Base-by-base conservation (phyloP, 2,113 vertebrate genomes). In the Solea senegalensis region DNA sequence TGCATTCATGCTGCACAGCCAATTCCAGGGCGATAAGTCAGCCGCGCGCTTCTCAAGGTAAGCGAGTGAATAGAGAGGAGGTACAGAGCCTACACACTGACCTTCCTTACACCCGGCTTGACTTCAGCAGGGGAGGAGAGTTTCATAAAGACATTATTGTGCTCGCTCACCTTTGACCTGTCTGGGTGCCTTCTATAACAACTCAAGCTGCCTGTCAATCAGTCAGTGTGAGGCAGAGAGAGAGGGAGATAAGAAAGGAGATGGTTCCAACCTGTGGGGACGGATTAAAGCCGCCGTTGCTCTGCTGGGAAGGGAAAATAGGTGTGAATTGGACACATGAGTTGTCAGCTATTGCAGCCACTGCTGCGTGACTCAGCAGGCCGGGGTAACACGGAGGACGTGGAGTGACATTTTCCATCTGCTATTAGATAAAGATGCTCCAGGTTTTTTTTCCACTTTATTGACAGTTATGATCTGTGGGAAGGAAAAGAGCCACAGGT, bases 71-170 rank as follows among this genome's bases (percentile, higher is more conserved):
- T 88, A 71, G 89, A 87, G 60, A 56, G 16, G 64, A 85, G 86
- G 70, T 57, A 73, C 79, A 53, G 65, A 81, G 82, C 51, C 69
- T 83, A 70, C 76, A 74, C 53, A 44, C 80, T 92, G 90, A 92
- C 90, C 91, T 92, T 89, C 85, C 83, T 54, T 28, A 79, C 60
- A 56, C 77, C 21, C 81, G 79, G 82, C 86, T 86, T 84, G 78
- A 60, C 80, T 82, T 78, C 72, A 73, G 76, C 75, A 46, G 52
- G 15, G 63, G 74, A 81, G 72, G 74, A 85, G 65, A 63, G 80
- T 83, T 92, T 91, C 86, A 91, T 88, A 86, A 91, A 87, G 69
- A 81, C 82, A 89, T 92, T 91, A 90, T 89, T 88, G 71, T 9
- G 40, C 69, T 82, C 65, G 46, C 28, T 84, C 83, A 92, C 88